Evolutionary conservation across 2,888 invertebrate genomes (phyloP), one percentile per base, ranked within the genome.

Genomic region (Monochamus alternatus): DNA sequence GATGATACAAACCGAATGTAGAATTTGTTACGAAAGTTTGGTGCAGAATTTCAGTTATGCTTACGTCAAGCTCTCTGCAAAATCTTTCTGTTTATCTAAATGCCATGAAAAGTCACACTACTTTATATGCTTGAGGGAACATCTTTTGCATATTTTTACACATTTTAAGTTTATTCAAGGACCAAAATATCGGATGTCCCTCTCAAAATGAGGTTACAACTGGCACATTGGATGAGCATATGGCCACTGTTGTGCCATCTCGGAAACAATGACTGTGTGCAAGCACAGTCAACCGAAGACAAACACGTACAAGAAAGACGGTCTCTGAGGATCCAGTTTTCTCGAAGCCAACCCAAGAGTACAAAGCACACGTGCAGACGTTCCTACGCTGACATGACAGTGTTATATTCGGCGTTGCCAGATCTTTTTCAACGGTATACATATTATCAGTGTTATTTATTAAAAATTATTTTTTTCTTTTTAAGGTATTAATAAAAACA

Each of bases 361-460:
- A 65, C 60, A 72, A 84, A 82, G 81, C 81, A 86, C 86, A 86
- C 86, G 86, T 86, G 86, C 85, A 85, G 78, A 72, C 43, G 71
- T 67, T 68, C 67, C 73, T 73, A 78, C 80, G 81, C 82, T 82
- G 80, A 82, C 79, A 77, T 82, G 82, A 82, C 81, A 83, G 81
- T 81, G 78, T 3, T 47, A 12, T 8, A 12, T 47, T 5, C 47
- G 47, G 3, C 80, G 81, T 81, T 75, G 75, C 67, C 75, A 55
- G 8, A 32, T 32, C 43, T 47, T 47, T 47, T 38, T 7, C 5
- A 38, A 38, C 38, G 2, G 38, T 38, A 7, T 5, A 38, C 38
- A 1, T 4, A 38, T 1, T 22, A 1, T 38, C 38, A 0, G 38
- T 38, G 38, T 4, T 38, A 7, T 38, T 38, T 4, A 38, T 5